Evolutionary conservation across 2,797 vertebrate genomes (phyloP).

Genomic region (Darevskia mixta): DNA sequence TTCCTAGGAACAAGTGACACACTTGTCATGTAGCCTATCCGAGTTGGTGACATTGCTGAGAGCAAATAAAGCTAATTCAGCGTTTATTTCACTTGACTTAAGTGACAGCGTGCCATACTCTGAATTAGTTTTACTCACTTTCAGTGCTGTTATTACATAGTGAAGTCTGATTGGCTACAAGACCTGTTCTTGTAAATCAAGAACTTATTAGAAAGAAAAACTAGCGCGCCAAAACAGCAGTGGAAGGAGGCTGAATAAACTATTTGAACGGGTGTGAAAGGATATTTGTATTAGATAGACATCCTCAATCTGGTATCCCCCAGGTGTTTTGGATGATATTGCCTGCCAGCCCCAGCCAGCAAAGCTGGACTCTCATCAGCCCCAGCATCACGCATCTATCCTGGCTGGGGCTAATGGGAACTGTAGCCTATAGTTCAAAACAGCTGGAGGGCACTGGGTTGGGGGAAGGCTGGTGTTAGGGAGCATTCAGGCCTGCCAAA

Average conservation of each 20-base stretch:
- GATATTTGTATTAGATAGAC: not conserved
- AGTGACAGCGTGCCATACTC: not conserved
- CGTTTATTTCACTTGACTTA: not conserved
- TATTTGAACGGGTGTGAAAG: not conserved
- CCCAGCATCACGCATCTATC: too few species aligned
- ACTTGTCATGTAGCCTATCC: not conserved
- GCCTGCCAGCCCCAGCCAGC: too few species aligned
- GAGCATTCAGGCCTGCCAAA: not conserved
- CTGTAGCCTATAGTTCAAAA: too few species aligned
- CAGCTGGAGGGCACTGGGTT: not conserved
- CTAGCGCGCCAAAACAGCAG: not conserved
- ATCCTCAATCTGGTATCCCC: too few species aligned
- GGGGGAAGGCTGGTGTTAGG: not conserved
- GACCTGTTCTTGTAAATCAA: not conserved
- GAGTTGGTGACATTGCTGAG: not conserved
- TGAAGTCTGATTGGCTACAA: not conserved
- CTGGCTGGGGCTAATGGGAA: too few species aligned
- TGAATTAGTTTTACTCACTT: not conserved
- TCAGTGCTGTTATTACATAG: not conserved
- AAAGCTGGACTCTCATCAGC: too few species aligned
- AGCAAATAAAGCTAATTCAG: not conserved
- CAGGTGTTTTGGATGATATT: too few species aligned
- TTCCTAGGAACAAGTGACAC: not conserved
- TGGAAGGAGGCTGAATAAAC: not conserved
- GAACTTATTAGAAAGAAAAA: not conserved